These are phyloP conservation scores for Myiozetetes cayanensis DNA, from an alignment of 2,113 vertebrate species.

Conservation along the genomic window DNA sequence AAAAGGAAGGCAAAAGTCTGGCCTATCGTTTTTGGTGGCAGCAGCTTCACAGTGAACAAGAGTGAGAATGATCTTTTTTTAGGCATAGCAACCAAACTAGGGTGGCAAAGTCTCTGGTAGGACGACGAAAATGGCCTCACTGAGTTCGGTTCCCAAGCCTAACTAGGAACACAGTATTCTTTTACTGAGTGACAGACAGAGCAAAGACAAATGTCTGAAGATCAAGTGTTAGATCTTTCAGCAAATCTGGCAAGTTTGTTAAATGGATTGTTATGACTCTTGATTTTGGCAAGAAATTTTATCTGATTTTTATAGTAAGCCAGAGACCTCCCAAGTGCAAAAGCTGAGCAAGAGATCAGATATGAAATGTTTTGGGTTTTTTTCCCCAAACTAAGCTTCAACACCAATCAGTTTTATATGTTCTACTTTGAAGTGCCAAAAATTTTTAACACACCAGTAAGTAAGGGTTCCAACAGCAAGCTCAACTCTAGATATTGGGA, in stretches of 20 bases:
- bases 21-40: background rate
- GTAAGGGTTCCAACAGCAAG: background rate
- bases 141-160: background rate
- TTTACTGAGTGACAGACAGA: background rate
- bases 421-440: background rate
- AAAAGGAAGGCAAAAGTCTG: background rate
- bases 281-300: slow-evolving; percentile 35
- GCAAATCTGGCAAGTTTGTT: background rate
- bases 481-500: background rate
- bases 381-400: background rate
- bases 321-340: slow-evolving; percentile 50
- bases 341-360: slow-evolving; percentile 30
- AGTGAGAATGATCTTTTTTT: background rate
- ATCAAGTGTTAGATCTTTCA: background rate
- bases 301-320: slow-evolving; percentile 30
- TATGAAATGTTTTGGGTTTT: background rate
- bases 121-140: background rate
- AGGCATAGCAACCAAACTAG: background rate
- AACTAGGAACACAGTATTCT: background rate
- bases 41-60: background rate
- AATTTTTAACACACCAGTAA: background rate
- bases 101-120: background rate
- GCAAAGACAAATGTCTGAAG: background rate
- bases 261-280: slow-evolving; percentile 23
- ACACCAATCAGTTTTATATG: slow-evolving; percentile 20